These are phyloP conservation scores for Anabas testudineus DNA, from an alignment of 2,797 vertebrate genomes.

Conservation along the genomic window DNA sequence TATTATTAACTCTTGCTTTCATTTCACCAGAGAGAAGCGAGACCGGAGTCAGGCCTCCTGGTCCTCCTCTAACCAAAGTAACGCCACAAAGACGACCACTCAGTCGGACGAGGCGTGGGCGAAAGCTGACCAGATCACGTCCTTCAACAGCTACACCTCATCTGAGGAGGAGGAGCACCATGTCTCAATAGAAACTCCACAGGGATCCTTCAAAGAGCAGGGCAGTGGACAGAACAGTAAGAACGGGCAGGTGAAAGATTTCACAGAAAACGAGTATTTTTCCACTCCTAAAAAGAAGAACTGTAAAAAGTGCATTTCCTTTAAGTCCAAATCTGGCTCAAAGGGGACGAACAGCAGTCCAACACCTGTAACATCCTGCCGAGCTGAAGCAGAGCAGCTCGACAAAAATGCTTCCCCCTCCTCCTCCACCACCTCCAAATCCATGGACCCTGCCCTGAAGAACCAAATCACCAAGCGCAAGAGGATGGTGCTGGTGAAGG, in stretches of 20 bases:
- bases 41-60: conserved; percentile 92
- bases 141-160: conserved; percentile 93
- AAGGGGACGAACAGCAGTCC: conserved; percentile 83
- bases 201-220: conserved; percentile 88
- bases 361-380: conserved; percentile 82
- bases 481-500: conserved; percentile 97
- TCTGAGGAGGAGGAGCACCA: conserved; percentile 93
- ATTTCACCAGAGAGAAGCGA: conserved; percentile 87
- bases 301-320: conserved; percentile 91
- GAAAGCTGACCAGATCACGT: conserved; percentile 89
- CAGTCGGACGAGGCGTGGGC: conserved; percentile 86
- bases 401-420: conserved; percentile 80
- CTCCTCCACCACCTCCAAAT: conserved; percentile 87
- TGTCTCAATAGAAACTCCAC: conserved; percentile 84
- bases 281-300: conserved; percentile 88
- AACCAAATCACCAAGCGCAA: conserved; percentile 97
- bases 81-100: conserved; percentile 86
- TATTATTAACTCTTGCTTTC: conserved; percentile 91
- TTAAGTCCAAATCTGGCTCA: conserved; percentile 91
- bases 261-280: conserved; percentile 86
- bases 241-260: conserved; percentile 79
- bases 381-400: conserved; percentile 81
- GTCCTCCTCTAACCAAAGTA: conserved; percentile 95
- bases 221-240: conserved; percentile 76
- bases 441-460: conserved; percentile 89